Evolutionary conservation across 2,797 vertebrate genomes (phyloP).

Genomic region (Hipposideros larvatus): DNA sequence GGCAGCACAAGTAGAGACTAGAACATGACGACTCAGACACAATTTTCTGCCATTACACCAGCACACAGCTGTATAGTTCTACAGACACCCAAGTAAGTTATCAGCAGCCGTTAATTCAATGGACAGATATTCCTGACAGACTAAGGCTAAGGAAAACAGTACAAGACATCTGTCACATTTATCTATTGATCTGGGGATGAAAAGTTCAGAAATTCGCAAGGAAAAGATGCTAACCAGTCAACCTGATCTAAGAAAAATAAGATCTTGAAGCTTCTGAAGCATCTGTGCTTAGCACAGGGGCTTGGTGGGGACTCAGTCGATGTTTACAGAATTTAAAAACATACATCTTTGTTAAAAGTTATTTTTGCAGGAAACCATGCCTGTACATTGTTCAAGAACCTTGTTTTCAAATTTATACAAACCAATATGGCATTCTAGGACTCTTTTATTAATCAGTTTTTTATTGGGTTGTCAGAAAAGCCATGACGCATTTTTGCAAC

Average conservation of each 20-base stretch:
- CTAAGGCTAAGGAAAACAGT: neutral
- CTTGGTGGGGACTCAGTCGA: neutral
- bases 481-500: no score
- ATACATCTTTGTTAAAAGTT: slow-evolving; percentile 47
- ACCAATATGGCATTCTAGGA: slow-evolving; percentile 2
- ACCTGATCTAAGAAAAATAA: slow-evolving; percentile 4
- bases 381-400: slow-evolving; percentile 15
- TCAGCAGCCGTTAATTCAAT: neutral
- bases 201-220: slow-evolving; percentile 31
- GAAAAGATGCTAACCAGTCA: slow-evolving; percentile 46
- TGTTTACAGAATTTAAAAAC: neutral
- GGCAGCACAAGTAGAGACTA: neutral
- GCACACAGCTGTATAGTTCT: neutral
- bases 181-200: neutral
- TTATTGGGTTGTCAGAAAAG: no score
- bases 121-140: neutral
- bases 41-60: neutral
- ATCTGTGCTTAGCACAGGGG: neutral
- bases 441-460: neutral
- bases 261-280: neutral
- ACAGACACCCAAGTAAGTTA: neutral
- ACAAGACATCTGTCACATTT: neutral
- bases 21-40: rapidly evolving
- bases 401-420: slow-evolving; percentile 58
- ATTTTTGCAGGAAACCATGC: neutral